A percentile compares a stretch with the other conserved stretches of the same genome.
Conservation (phyloP, 2,797 vertebrate genomes). For the Poecilia velifera region DNA sequence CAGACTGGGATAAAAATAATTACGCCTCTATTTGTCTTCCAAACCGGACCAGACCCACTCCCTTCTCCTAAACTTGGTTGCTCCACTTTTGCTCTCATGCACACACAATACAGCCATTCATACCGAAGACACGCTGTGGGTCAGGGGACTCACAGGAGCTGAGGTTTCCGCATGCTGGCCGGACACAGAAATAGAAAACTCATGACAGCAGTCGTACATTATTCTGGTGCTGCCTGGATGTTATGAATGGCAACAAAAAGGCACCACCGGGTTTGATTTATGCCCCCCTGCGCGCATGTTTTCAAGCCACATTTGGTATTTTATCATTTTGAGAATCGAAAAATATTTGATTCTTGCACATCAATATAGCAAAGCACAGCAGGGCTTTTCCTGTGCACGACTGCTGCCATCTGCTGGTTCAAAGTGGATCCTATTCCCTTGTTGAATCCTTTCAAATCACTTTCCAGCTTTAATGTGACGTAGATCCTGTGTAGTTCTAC, state of each 20-base stretch:
- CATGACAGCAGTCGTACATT: neutral
- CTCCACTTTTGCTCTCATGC: slow-evolving; percentile 53
- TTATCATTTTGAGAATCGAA: no score
- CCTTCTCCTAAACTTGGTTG: slow-evolving; percentile 49
- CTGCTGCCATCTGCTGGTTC: slow-evolving; percentile 76
- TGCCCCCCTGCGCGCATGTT: neutral
- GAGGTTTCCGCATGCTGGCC: slow-evolving; percentile 13
- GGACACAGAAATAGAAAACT: slow-evolving; percentile 13
- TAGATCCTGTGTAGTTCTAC: neutral
- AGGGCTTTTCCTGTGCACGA: slow-evolving; percentile 44
- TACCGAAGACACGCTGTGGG: slow-evolving; percentile 19
- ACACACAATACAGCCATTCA: slow-evolving; percentile 61
- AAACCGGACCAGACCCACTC: slow-evolving; percentile 69
- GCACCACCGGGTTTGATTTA: neutral
- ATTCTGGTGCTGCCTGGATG: slow-evolving; percentile 1
- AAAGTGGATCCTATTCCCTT: neutral
- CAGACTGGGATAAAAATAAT: slow-evolving; percentile 87
- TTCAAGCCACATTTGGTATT: neutral
- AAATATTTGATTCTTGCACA: neutral
- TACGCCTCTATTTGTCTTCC: slow-evolving; percentile 84
- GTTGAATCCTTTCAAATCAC: neutral
- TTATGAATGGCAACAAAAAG: neutral
- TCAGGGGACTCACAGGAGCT: slow-evolving; percentile 15
- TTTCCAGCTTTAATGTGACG: neutral
- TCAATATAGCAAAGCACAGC: slow-evolving; percentile 3